Conservation (phyloP, 1,140 invertebrate species). For the Ceratosolen solmsi region DNA sequence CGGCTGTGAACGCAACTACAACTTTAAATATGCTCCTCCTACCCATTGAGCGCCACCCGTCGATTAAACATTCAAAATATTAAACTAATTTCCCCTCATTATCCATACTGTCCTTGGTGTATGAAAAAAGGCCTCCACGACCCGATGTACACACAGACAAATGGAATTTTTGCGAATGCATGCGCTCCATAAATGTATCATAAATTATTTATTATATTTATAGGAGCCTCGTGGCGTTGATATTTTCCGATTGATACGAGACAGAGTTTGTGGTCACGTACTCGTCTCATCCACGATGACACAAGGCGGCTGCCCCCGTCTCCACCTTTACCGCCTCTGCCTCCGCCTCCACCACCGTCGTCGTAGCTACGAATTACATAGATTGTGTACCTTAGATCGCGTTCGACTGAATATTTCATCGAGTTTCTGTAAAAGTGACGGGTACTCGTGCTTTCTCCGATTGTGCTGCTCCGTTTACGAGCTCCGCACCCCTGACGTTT, state of each 20-base stretch:
- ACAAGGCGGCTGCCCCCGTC: constrained; percentile 63
- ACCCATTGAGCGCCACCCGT: too few relatives aligned
- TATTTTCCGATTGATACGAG: constrained; percentile 61
- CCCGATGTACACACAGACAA: background rate
- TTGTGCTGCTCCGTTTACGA: too few relatives aligned
- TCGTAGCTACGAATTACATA: constrained; percentile 64
- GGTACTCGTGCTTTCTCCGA: too few relatives aligned
- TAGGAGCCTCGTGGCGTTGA: background rate
- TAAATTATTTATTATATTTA: constrained; percentile 43
- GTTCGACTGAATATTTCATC: constrained; percentile 66
- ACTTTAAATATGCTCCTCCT: too few relatives aligned
- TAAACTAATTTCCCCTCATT: constrained; percentile 29
- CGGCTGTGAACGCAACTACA: too few relatives aligned
- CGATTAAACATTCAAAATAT: constrained; percentile 20
- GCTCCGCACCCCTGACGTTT: too few relatives aligned
- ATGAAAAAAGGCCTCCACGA: constrained; percentile 3
- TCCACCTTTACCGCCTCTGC: too few relatives aligned
- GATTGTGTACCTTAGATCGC: constrained; percentile 59
- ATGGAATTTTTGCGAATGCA: constrained; percentile 1
- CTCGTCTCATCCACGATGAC: constrained; percentile 31
- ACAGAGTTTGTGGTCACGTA: constrained; percentile 62
- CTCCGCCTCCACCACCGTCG: too few relatives aligned
- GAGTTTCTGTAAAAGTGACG: constrained; percentile 52
- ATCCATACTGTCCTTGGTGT: constrained; percentile 26
- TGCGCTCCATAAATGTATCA: background rate